Evolutionary conservation across 1,140 invertebrate genomes (phyloP).

Genomic region (Drosophila guanche): DNA sequence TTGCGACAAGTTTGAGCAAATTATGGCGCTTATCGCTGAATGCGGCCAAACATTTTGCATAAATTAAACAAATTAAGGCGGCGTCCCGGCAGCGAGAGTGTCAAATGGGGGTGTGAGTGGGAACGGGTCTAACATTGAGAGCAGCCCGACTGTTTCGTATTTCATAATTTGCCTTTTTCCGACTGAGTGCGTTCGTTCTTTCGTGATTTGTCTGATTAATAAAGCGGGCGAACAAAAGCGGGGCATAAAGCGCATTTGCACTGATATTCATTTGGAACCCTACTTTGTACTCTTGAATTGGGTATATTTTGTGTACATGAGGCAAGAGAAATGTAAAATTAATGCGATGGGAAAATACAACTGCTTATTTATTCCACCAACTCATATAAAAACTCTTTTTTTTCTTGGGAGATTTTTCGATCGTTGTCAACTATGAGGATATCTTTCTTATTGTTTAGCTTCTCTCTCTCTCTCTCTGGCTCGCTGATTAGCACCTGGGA

Average conservation of each 20-base stretch:
- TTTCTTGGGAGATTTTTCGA: too few species aligned
- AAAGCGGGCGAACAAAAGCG: conserved; percentile 51
- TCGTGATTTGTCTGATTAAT: conserved; percentile 67
- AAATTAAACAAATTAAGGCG: conserved; percentile 72
- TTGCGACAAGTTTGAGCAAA: conserved; percentile 67
- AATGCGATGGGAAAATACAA: too few species aligned
- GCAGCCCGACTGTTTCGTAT: conserved; percentile 21
- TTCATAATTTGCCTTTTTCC: conserved; percentile 64
- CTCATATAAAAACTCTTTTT: too few species aligned
- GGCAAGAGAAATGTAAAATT: too few species aligned
- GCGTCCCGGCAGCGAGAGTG: conserved; percentile 11
- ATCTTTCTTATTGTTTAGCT: too few species aligned
- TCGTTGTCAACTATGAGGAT: too few species aligned
- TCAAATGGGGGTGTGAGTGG: not conserved
- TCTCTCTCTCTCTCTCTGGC: too few species aligned
- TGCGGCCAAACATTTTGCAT: conserved; percentile 68
- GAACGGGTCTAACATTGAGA: conserved; percentile 26
- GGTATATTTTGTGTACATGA: too few species aligned
- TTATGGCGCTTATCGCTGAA: conserved; percentile 60
- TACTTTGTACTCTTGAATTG: too few species aligned
- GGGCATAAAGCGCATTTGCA: conserved; percentile 42
- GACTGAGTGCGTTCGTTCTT: conserved; percentile 51
- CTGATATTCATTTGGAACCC: too few species aligned
- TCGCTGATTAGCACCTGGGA: conserved; percentile 6
- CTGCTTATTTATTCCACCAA: too few species aligned